Conservation (phyloP, 92 coral and sea anemone genomes). For the Epizoanthus rinbou region DNA sequence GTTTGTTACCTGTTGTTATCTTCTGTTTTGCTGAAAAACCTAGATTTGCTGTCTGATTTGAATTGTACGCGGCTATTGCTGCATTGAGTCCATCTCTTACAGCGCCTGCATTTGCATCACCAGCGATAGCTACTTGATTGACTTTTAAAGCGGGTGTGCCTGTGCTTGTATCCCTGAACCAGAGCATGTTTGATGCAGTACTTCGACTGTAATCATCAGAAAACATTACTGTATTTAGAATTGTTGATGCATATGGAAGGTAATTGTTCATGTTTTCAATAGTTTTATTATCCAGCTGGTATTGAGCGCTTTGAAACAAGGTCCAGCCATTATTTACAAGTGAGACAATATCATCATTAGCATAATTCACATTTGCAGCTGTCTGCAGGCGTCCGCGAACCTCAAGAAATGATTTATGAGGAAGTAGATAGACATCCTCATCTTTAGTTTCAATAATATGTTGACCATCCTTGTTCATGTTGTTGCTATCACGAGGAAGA, state of each 20-base stretch:
- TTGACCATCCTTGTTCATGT: conserved; percentile 30
- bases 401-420: conserved; percentile 16
- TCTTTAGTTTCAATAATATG: neutral
- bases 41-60: conserved; percentile 5
- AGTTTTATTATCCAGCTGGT: neutral
- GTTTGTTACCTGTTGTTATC: conserved; percentile 17
- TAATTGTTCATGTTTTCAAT: conserved; percentile 12
- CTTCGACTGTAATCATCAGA: neutral
- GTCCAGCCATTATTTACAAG: neutral
- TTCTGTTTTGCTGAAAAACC: conserved; percentile 13
- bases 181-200: neutral
- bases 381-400: neutral
- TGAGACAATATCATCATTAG: neutral
- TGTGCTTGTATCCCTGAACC: conserved; percentile 21
- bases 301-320: neutral
- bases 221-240: conserved; percentile 1
- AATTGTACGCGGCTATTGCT: neutral
- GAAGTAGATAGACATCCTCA: conserved; percentile 24
- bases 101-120: neutral
- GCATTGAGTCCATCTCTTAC: neutral
- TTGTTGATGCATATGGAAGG: neutral
- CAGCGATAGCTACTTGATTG: neutral
- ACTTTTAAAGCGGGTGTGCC: conserved; percentile 9
- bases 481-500: conserved; percentile 1
- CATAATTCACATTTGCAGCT: neutral